These are phyloP conservation scores for Ormia ochracea DNA, from an alignment of 2,888 invertebrate species.

Conservation along the genomic window DNA sequence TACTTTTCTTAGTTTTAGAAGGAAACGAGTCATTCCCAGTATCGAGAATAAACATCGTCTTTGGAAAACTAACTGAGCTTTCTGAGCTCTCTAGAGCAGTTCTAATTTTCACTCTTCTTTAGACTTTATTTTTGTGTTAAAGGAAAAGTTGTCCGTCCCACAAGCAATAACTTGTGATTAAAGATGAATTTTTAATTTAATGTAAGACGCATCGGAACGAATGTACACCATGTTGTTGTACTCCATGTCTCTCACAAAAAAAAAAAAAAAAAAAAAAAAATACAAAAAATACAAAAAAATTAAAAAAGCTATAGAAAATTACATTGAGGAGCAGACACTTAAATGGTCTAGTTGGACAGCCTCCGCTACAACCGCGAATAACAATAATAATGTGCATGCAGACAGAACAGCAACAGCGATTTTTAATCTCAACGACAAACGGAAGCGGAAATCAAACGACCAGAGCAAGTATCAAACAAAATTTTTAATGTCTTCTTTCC, in stretches of 20 bases:
- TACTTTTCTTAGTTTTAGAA: too few species aligned
- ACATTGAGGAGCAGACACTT: slow-evolving; percentile 52
- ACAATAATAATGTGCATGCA: slow-evolving; percentile 67
- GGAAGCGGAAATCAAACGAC: slow-evolving; percentile 76
- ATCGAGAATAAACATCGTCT: too few species aligned
- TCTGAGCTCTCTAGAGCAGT: too few species aligned
- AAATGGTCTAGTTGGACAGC: slow-evolving; percentile 45
- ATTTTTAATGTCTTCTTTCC: slow-evolving; percentile 69
- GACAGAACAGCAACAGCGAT: slow-evolving; percentile 67
- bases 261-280: slow-evolving; percentile 4
- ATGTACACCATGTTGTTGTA: slow-evolving; percentile 41
- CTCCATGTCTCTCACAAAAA: background rate
- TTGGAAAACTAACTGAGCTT: too few species aligned
- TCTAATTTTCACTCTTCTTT: background rate
- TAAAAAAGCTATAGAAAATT: slow-evolving; percentile 45
- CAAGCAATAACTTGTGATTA: slow-evolving; percentile 76
- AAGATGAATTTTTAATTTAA: slow-evolving; percentile 75
- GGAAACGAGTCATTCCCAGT: too few species aligned
- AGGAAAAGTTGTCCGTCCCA: slow-evolving; percentile 36
- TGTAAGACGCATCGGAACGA: slow-evolving; percentile 51
- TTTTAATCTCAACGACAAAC: slow-evolving; percentile 75
- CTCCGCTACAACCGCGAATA: slow-evolving; percentile 51
- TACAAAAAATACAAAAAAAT: too few species aligned
- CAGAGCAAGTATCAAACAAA: slow-evolving; percentile 69
- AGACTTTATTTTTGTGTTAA: background rate